Percentiles rank a stretch among this genome's conserved stretches.
phyloP scores from a whole-genome alignment of 2,113 vertebrate genomes.

The Anarhynchus alexandrinus region DNA sequence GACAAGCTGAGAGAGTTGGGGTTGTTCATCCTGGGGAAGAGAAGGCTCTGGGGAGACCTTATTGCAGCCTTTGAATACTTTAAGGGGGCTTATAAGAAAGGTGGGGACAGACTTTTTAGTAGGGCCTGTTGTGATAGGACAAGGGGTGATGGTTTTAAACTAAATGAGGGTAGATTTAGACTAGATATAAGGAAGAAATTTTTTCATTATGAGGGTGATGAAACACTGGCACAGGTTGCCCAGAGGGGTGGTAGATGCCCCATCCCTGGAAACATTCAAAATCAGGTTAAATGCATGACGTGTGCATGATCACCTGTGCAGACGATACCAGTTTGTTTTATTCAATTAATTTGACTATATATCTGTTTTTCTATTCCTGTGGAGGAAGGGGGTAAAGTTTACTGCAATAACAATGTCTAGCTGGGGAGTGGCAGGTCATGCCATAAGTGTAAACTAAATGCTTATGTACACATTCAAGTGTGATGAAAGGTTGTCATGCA shows the following conservation, averaged over 20 bases:
- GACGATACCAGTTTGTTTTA: background rate
- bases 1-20: too few relatives aligned
- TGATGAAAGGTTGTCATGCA: background rate
- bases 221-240: background rate
- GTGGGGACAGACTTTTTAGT: background rate
- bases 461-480: background rate
- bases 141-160: background rate
- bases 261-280: background rate
- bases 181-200: background rate
- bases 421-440: background rate
- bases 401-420: background rate
- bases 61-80: background rate
- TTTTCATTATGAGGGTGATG: background rate
- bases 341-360: background rate
- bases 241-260: background rate
- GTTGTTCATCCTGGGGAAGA: too few relatives aligned
- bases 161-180: background rate
- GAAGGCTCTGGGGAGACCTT: background rate
- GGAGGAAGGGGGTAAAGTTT: background rate
- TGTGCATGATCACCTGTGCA: background rate
- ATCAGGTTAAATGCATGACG: background rate
- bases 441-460: background rate
- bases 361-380: background rate
- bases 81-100: background rate
- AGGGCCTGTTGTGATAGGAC: background rate